Percentiles rank a stretch among this genome's conserved stretches.
Evolutionary conservation across 37 sponge, comb jelly and placozoan genomes (phyloP).

Genomic region (Diacarnus erythraeanus): DNA sequence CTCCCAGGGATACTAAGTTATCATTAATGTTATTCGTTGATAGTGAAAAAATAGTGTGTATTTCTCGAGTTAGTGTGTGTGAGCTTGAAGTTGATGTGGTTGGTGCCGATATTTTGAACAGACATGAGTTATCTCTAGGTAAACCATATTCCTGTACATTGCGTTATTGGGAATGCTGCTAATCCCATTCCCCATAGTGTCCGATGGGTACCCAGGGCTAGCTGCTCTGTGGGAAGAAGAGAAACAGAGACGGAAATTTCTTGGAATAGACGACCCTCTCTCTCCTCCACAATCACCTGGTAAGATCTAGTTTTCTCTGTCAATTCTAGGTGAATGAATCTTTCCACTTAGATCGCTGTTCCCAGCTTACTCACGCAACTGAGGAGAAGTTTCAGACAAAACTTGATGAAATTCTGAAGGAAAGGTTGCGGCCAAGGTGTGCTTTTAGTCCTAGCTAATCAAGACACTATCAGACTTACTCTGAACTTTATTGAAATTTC

Average conservation of each 20-base stretch:
- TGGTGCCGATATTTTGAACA: constrained; percentile 81
- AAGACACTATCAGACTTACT: too few relatives aligned
- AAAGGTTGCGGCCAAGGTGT: constrained; percentile 24
- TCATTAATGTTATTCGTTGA: too few relatives aligned
- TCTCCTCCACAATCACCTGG: constrained; percentile 65
- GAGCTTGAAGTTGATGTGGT: constrained; percentile 78
- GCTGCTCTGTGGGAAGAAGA: constrained; percentile 88
- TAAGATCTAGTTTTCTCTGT: constrained; percentile 1
- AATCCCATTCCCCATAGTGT: neutral
- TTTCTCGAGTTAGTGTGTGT: constrained; percentile 65
- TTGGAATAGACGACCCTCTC: constrained; percentile 7
- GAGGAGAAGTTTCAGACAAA: constrained; percentile 3
- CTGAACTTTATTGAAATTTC: neutral
- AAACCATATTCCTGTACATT: neutral
- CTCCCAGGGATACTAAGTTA: neutral
- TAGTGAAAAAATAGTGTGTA: constrained; percentile 42
- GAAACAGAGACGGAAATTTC: constrained; percentile 46
- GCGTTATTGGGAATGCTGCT: neutral
- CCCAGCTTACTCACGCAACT: neutral
- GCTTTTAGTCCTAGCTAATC: too few relatives aligned
- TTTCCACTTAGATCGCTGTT: neutral
- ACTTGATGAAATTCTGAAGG: constrained; percentile 14
- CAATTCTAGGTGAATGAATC: too few relatives aligned
- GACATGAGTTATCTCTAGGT: constrained; percentile 48
- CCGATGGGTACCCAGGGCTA: constrained; percentile 79